Conservation (phyloP, 2,888 invertebrate genomes). For the Spilarctia lutea region DNA sequence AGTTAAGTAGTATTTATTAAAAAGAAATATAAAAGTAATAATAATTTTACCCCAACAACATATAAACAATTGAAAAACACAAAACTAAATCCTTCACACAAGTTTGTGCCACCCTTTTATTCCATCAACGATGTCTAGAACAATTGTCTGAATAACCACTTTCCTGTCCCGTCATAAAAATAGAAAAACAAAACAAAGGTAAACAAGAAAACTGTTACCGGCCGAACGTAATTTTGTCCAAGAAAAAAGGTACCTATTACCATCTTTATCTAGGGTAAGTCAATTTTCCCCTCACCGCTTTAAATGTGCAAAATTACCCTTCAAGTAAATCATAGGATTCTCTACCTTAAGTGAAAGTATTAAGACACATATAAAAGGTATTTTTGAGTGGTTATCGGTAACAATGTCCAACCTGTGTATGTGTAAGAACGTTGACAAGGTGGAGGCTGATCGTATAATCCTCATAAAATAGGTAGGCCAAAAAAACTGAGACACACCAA, state of each 20-base stretch:
- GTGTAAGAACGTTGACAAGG: slow-evolving; percentile 84
- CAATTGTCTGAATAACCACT: slow-evolving; percentile 47
- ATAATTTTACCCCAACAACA: background rate
- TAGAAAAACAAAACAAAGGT: slow-evolving; percentile 77
- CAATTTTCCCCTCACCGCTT: slow-evolving; percentile 79
- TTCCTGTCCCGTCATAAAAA: slow-evolving; percentile 53
- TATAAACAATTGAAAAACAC: slow-evolving; percentile 25
- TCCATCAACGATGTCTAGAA: slow-evolving; percentile 34
- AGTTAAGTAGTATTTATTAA: background rate
- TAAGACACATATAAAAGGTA: slow-evolving; percentile 42
- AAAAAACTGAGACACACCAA: slow-evolving; percentile 68
- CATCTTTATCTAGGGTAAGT: slow-evolving; percentile 84
- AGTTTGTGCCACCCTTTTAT: slow-evolving; percentile 22
- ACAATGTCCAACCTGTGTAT: slow-evolving; percentile 81
- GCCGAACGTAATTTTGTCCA: slow-evolving; percentile 75
- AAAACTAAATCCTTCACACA: slow-evolving; percentile 12
- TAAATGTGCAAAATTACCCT: slow-evolving; percentile 46
- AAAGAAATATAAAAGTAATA: background rate
- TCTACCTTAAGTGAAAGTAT: slow-evolving; percentile 37
- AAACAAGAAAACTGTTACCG: slow-evolving; percentile 79
- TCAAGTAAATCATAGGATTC: slow-evolving; percentile 26
- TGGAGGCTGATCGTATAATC: slow-evolving; percentile 84
- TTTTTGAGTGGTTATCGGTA: slow-evolving; percentile 51
- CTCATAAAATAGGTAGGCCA: slow-evolving; percentile 83
- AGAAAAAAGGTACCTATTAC: slow-evolving; percentile 80